A percentile compares a stretch with the other conserved stretches of the same genome.
These are phyloP conservation scores for Malacoctenus gilli DNA, from an alignment of 2,797 vertebrate genomes.

Conservation along the genomic window DNA sequence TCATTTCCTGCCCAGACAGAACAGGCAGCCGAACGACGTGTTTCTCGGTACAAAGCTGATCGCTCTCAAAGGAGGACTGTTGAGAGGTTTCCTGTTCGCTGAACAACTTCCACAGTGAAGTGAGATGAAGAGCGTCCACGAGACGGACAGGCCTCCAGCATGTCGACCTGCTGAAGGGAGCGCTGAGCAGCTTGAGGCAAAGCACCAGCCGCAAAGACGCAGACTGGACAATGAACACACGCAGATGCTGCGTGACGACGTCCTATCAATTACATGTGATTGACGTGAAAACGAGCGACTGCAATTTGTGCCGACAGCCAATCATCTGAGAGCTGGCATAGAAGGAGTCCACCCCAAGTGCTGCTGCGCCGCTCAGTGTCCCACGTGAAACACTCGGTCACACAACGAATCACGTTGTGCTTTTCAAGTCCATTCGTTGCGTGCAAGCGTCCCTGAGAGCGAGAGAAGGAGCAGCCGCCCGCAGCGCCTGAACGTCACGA, in stretches of 20 bases:
- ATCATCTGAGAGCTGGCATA: conserved; percentile 22
- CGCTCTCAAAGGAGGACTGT: too few relatives aligned
- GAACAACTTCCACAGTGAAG: too few relatives aligned
- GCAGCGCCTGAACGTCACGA: conserved; percentile 9
- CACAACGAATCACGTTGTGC: not conserved
- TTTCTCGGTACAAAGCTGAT: conserved; percentile 36
- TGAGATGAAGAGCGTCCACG: too few relatives aligned
- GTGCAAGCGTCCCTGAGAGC: not conserved
- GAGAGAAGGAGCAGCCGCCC: not conserved
- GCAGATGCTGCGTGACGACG: not conserved
- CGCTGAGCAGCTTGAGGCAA: not conserved
- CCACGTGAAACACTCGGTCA: not conserved
- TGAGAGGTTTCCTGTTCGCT: too few relatives aligned
- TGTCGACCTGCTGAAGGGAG: too few relatives aligned
- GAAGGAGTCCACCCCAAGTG: conserved; percentile 1
- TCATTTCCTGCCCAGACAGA: conserved; percentile 54
- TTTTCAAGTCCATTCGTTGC: not conserved
- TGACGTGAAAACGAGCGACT: conserved; percentile 24
- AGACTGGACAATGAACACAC: too few relatives aligned
- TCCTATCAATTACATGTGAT: conserved; percentile 8
- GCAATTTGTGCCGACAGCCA: conserved; percentile 21
- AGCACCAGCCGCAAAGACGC: too few relatives aligned
- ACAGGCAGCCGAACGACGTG: conserved; percentile 32
- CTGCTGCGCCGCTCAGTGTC: not conserved
- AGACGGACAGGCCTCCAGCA: too few relatives aligned